These are phyloP conservation scores for Herpailurus yagouaroundi DNA, from an alignment of 2,113 vertebrate genomes.

Conservation along the genomic window DNA sequence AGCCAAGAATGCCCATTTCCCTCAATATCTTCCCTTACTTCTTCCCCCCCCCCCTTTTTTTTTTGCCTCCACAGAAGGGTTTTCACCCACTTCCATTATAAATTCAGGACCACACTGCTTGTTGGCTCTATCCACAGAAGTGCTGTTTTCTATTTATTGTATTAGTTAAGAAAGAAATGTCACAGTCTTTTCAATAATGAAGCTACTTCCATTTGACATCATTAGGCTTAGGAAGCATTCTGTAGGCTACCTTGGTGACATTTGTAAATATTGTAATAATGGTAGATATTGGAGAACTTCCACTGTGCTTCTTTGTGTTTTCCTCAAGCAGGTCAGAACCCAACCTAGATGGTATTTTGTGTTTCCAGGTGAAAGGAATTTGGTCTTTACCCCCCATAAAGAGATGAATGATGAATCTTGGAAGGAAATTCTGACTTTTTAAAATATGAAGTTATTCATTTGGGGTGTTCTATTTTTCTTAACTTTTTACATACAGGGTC, in stretches of 20 bases:
- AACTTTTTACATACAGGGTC: not conserved
- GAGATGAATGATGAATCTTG: not conserved
- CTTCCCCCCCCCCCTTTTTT: not conserved
- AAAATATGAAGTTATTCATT: not conserved
- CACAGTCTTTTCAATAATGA: slow-evolving; percentile 49
- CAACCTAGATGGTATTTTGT: not conserved
- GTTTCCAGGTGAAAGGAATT: slow-evolving; percentile 38
- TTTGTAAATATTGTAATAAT: slow-evolving; percentile 15
- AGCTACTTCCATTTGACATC: slow-evolving; percentile 8
- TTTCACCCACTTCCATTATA: not conserved
- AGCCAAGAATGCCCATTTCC: not conserved
- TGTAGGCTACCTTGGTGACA: slow-evolving; percentile 36
- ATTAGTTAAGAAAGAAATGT: slow-evolving; percentile 28
- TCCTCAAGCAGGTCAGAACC: slow-evolving; percentile 45
- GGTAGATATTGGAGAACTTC: not conserved
- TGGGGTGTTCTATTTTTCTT: not conserved
- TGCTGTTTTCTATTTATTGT: not conserved
- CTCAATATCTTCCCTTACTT: not conserved
- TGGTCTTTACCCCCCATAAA: slow-evolving; percentile 45
- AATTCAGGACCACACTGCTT: not conserved
- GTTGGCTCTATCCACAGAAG: not conserved
- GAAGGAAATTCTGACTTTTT: slow-evolving; percentile 37
- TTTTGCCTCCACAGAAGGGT: not conserved
- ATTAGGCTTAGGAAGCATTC: slow-evolving; percentile 1
- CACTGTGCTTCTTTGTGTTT: slow-evolving; percentile 50